phyloP scores from a whole-genome alignment of 2,797 vertebrate genomes.

The Chrosomus eos region DNA sequence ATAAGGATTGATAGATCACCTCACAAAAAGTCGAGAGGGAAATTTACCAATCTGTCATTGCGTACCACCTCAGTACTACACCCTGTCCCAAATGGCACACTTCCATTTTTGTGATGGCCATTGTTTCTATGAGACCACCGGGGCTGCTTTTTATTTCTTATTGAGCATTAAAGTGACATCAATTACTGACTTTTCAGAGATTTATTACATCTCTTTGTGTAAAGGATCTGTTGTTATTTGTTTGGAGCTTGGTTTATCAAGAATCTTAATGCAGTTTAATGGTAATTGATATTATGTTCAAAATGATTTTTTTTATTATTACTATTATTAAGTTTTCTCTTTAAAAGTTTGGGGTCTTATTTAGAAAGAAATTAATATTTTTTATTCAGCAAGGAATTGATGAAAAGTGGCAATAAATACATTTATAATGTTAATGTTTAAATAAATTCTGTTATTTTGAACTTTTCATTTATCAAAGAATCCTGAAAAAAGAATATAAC shows the following conservation, averaged over 20 bases:
- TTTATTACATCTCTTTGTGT: not conserved
- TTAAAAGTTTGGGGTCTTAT: not conserved
- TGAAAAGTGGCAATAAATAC: not conserved
- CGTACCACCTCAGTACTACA: not conserved
- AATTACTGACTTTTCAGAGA: not conserved
- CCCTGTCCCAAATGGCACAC: constrained; percentile 10
- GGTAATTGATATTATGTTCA: not conserved
- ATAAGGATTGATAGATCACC: constrained; percentile 1
- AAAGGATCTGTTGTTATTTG: not conserved
- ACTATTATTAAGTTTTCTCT: not conserved
- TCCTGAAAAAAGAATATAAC: too few species aligned
- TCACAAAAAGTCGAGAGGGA: not conserved
- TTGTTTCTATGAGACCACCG: not conserved
- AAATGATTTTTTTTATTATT: not conserved
- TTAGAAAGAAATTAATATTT: not conserved
- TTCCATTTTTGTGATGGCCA: not conserved
- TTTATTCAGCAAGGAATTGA: not conserved
- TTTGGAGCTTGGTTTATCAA: not conserved
- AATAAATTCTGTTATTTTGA: not conserved
- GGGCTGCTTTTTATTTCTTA: not conserved
- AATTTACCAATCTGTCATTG: not conserved
- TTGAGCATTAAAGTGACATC: not conserved
- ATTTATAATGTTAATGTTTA: not conserved
- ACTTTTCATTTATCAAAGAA: not conserved
- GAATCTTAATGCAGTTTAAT: not conserved